phyloP scores from a whole-genome alignment of 2,888 invertebrate species.

The Pasiphila rectangulata region DNA sequence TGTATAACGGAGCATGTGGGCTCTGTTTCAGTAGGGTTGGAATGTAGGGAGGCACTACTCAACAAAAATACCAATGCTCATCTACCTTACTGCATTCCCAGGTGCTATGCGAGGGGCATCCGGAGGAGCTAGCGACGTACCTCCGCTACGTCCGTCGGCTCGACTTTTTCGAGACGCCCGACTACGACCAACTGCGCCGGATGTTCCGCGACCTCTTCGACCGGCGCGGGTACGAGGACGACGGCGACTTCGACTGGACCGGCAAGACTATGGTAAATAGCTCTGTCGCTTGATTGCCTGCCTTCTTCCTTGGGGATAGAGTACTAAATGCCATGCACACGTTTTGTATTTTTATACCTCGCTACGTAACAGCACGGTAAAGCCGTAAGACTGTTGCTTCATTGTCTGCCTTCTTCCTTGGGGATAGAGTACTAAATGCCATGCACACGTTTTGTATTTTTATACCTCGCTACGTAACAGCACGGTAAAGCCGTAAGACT shows the following conservation, averaged over 20 bases:
- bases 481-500: background rate
- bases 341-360: background rate
- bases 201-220: constrained; percentile 96
- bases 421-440: background rate
- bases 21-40: no score
- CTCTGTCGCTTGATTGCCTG: constrained; percentile 31
- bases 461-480: background rate
- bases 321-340: no score
- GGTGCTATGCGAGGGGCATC: constrained; percentile 91
- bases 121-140: constrained; percentile 99
- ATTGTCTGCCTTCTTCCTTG: background rate
- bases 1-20: no score
- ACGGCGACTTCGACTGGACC: constrained; percentile 97
- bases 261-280: constrained; percentile 87
- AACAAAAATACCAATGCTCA: no score
- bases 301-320: background rate
- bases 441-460: no score
- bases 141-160: constrained; percentile 97
- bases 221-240: constrained; percentile 91
- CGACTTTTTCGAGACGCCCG: constrained; percentile 99
- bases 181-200: constrained; percentile 98
- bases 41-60: no score
- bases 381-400: background rate
- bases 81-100: constrained; percentile 37
- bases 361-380: background rate